Conservation (phyloP, 2,888 invertebrate species). For the Luperina nickerlii region DNA sequence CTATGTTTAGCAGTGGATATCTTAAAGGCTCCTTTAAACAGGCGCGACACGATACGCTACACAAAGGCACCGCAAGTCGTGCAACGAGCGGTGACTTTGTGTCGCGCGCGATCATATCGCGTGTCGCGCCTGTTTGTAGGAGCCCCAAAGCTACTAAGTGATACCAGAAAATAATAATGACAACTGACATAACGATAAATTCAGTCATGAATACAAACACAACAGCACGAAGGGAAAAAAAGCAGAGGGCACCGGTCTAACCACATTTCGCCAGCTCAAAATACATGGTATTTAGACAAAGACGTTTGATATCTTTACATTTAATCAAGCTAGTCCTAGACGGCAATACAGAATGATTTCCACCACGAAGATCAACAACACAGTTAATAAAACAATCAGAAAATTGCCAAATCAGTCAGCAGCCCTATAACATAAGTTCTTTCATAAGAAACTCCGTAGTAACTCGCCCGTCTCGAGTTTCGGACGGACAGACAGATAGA, state of each 20-base stretch:
- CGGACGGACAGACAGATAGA: conserved; percentile 72
- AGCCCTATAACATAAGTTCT: conserved; percentile 52
- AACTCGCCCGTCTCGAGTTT: conserved; percentile 71
- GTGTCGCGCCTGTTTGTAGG: too few relatives aligned
- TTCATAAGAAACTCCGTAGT: conserved; percentile 64
- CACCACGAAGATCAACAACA: background rate
- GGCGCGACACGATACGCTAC: too few relatives aligned
- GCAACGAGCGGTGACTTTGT: too few relatives aligned
- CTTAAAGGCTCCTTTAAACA: too few relatives aligned
- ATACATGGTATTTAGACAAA: background rate
- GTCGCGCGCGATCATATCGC: too few relatives aligned
- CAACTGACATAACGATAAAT: background rate
- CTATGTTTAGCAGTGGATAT: background rate
- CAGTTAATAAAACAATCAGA: too few relatives aligned
- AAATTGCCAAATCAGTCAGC: conserved; percentile 1
- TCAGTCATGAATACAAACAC: background rate
- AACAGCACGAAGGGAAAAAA: background rate
- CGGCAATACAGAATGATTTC: background rate
- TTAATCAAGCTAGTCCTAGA: background rate
- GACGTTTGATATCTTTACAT: too few relatives aligned
- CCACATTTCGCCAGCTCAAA: background rate
- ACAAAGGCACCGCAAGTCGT: too few relatives aligned
- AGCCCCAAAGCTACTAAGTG: background rate
- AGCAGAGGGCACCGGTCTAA: background rate
- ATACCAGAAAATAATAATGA: background rate